phyloP scores from a whole-genome alignment of 2,797 vertebrate genomes.

The Acanthiza pusilla region DNA sequence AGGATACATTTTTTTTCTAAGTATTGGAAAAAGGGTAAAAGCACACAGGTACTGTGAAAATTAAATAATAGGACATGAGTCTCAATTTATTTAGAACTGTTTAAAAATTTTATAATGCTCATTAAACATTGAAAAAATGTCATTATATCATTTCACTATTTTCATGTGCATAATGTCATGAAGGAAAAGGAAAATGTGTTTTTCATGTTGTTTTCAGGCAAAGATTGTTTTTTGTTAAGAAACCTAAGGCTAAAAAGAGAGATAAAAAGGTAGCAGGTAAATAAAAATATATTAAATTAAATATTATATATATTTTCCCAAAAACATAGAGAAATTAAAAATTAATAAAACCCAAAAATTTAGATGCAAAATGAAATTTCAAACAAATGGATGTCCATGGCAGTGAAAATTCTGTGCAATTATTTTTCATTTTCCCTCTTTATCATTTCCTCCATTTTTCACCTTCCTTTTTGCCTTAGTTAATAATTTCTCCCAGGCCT shows the following conservation, averaged over 20 bases:
- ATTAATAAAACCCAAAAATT: not conserved
- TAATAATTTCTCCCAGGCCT: not conserved
- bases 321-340: not conserved
- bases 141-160: not conserved
- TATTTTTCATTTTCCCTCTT: not conserved
- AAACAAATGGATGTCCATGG: not conserved
- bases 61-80: not conserved
- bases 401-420: not conserved
- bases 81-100: not conserved
- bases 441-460: not conserved
- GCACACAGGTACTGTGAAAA: not conserved
- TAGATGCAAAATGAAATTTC: not conserved
- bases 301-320: not conserved
- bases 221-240: not conserved
- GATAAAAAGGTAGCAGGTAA: not conserved
- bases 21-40: not conserved
- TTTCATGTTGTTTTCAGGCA: not conserved
- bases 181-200: not conserved
- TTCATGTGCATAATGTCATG: not conserved
- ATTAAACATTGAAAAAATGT: not conserved
- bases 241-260: not conserved
- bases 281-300: not conserved
- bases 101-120: not conserved
- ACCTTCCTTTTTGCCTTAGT: not conserved
- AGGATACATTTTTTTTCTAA: not conserved